Evolutionary conservation across 64 coral and sea anemone species (phyloP), one percentile per base, ranked within the genome.

Genomic region (Trachythela sp.): DNA sequence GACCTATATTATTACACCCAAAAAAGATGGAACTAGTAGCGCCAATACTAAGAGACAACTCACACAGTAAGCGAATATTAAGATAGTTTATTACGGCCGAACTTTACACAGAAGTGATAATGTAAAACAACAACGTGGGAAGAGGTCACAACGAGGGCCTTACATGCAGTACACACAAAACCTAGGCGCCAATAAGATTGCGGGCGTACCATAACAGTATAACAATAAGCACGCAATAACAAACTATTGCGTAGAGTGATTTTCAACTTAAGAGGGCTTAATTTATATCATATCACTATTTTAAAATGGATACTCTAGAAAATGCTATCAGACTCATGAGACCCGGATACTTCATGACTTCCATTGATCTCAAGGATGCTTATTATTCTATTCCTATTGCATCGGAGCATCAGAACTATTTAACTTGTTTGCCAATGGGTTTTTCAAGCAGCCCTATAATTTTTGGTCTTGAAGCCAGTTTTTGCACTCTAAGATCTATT

Each of bases 251-350:
- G 52, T 51, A 64, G 85, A 42, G 85, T 94, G 42, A 90, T 90
- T 36, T 94, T 94, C 64, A 94, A 90, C 17, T 52, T 94, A 27
- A 94, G 84, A 24, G 58, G 22, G 30, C 41, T 94, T 14, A 90
- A 88, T 90, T 60, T 52, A 48, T 89, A 30, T 59, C 93, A 49
- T 94, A 91, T 24, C 89, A 94, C 59, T 77, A 89, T 88, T 91
- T 94, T 89, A 94, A 94, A 86, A 94, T 91, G 87, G 87, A 91
- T 67, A 91, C 87, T 32, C 72, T 94, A 27, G 89, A 94, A 77
- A 89, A 89, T 27, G 90, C 90, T 10, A 94, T 95, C 34, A 92
- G 86, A 70, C 84, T 95, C 24, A 88, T 95, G 54, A 90, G 56
- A 35, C 90, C 90, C 29, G 48, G 20, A 18, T 95, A 51, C 75